Base-by-base conservation (phyloP, 2,888 invertebrate species). In the Cetonia aurata region DNA sequence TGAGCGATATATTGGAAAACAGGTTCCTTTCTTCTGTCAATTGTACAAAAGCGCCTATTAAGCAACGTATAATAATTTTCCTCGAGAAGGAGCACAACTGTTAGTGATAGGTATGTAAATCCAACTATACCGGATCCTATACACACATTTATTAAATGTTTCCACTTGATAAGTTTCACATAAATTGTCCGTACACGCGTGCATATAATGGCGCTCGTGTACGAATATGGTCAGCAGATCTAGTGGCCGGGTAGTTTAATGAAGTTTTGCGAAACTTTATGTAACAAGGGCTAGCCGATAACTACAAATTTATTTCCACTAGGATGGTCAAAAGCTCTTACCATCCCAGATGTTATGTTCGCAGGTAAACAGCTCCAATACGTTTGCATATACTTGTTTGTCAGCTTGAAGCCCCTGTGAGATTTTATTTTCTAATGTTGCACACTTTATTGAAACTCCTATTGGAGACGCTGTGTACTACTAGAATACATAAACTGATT, bases 151-250 rank as follows among this genome's bases (percentile, higher is more conserved):
- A 69, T 69, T 69, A 69, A 69, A 69, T 69, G 69, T 69, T 69
- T 69, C 69, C 69, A 69, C 69, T 69, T 62, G 69, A 69, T 69
- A 62, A 62, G 53, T 65, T 69, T 62, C 69, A 44, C 62, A 62
- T 62, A 62, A 62, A 62, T 53, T 59, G 62, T 46, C 44, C 33
- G 62, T 60, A 13, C 33, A 37, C 37, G 37, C 37, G 15, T 42
- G 12, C 12, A 25, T 25, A 55, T 55, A 69, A 62, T 46, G 42
- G 42, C 15, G 33, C 33, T 33, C 8, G 48, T 37, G 46, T 62
- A 46, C 53, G 62, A 55, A 52, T 65, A 60, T 55, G 69, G 69
- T 69, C 69, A 69, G 69, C 69, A 53, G 31, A 60, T 62, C 41
- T 55, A 62, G 44, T 67, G 67, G 67, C 53, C 53, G 46, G 69